These are phyloP conservation scores for Cotesia glomerata DNA, from an alignment of 1,140 invertebrate genomes.

Conservation along the genomic window DNA sequence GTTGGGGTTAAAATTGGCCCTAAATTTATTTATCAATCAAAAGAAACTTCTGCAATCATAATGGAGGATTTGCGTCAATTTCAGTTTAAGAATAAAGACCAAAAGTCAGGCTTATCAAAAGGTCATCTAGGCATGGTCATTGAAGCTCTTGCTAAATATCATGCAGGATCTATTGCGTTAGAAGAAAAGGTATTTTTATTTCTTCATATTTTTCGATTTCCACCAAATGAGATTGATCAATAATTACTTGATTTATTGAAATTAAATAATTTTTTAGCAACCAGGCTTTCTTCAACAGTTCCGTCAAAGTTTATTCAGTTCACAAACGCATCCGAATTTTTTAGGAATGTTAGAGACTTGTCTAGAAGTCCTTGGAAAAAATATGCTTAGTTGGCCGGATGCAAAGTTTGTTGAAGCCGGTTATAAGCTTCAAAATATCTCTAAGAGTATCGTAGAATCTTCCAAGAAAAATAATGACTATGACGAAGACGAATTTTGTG, in stretches of 20 bases:
- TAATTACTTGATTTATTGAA: too few species aligned
- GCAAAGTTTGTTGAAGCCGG: slow-evolving; percentile 8
- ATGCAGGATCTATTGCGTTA: slow-evolving; percentile 56
- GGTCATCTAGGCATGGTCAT: slow-evolving; percentile 56
- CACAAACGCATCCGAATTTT: slow-evolving; percentile 29
- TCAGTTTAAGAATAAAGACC: slow-evolving; percentile 60
- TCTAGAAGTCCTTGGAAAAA: slow-evolving; percentile 16
- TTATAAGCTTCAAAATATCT: slow-evolving; percentile 7
- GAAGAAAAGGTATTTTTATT: slow-evolving; percentile 1
- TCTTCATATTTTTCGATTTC: background rate
- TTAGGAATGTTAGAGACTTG: slow-evolving; percentile 27
- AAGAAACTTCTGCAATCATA: slow-evolving; percentile 48
- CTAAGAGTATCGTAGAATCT: slow-evolving; percentile 44
- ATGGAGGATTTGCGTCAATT: slow-evolving; percentile 57
- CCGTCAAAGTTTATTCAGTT: slow-evolving; percentile 32
- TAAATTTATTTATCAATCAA: slow-evolving; percentile 26
- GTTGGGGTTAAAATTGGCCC: slow-evolving; percentile 27
- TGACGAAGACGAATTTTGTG: slow-evolving; percentile 39
- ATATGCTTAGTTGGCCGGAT: slow-evolving; percentile 29
- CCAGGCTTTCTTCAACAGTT: background rate
- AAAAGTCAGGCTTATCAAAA: slow-evolving; percentile 58
- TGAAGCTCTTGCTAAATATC: slow-evolving; percentile 62
- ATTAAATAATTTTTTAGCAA: background rate
- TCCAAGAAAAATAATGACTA: slow-evolving; percentile 45
- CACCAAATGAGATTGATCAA: background rate